These are phyloP conservation scores for Echeneis naucrates DNA, from an alignment of 2,797 vertebrate species.

Conservation along the genomic window DNA sequence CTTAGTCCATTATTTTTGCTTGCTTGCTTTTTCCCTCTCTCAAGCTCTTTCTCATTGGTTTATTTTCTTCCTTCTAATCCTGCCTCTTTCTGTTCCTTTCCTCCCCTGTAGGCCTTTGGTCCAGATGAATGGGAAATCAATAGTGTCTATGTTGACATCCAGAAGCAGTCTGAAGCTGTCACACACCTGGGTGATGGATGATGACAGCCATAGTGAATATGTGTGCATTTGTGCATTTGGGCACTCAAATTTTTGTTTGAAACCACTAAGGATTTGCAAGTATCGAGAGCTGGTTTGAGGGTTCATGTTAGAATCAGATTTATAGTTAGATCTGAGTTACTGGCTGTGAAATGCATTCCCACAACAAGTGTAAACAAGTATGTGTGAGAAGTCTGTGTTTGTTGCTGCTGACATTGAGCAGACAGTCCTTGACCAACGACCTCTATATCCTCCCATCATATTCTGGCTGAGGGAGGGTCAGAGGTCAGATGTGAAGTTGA, in stretches of 20 bases:
- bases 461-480: slow-evolving; percentile 25
- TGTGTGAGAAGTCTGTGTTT: background rate
- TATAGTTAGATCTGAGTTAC: too few relatives aligned
- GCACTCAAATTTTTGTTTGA: background rate
- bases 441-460: slow-evolving; percentile 9
- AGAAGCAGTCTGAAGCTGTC: slow-evolving; percentile 62
- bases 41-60: background rate
- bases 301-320: too few relatives aligned
- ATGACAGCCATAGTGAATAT: slow-evolving; percentile 21
- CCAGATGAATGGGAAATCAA: slow-evolving; percentile 78
- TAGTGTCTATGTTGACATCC: slow-evolving; percentile 72
- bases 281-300: too few relatives aligned
- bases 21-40: background rate
- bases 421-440: slow-evolving; percentile 60
- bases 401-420: slow-evolving; percentile 28
- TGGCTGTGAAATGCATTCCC: too few relatives aligned
- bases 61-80: background rate
- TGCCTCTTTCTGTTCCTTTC: background rate
- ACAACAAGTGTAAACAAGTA: too few relatives aligned
- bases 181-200: slow-evolving; percentile 71
- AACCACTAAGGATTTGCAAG: too few relatives aligned
- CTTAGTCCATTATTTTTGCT: background rate
- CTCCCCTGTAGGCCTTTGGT: slow-evolving; percentile 41
- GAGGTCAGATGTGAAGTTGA: slow-evolving; percentile 43
- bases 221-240: too few relatives aligned